phyloP scores from a whole-genome alignment of 2,888 invertebrate species.

The Oscheius sp. region DNA sequence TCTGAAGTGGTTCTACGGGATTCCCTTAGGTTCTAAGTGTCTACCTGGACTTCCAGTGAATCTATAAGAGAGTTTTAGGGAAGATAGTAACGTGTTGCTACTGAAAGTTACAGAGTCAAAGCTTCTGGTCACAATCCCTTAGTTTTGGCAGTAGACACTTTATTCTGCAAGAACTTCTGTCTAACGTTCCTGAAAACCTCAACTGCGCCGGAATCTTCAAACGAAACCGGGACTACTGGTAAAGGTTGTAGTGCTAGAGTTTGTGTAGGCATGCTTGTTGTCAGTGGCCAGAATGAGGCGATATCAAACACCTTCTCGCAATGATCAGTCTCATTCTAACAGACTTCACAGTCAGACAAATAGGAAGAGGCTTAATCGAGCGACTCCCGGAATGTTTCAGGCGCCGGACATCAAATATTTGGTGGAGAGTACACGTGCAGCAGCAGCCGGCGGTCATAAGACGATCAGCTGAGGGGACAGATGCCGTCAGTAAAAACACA shows the following conservation, averaged over 20 bases:
- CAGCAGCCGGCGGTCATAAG: slow-evolving; percentile 26
- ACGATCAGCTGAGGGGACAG: slow-evolving; percentile 30
- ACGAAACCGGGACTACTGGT: too few species aligned
- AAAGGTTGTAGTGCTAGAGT: too few species aligned
- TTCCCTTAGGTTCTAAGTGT: neutral
- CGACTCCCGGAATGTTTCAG: slow-evolving; percentile 19
- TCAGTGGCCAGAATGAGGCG: too few species aligned
- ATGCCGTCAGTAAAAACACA: slow-evolving; percentile 2
- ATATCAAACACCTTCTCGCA: too few species aligned
- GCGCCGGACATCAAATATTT: slow-evolving; percentile 37
- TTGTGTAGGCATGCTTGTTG: too few species aligned
- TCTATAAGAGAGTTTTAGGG: neutral
- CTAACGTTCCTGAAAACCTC: too few species aligned
- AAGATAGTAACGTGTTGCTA: neutral
- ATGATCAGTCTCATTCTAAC: too few species aligned
- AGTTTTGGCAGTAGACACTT: too few species aligned
- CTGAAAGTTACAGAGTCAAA: neutral
- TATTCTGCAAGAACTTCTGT: too few species aligned
- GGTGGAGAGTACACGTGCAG: slow-evolving; percentile 22
- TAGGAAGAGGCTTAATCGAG: slow-evolving; percentile 1
- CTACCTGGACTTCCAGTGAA: neutral
- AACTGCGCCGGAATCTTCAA: too few species aligned
- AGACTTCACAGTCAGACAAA: neutral
- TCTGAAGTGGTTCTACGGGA: neutral
- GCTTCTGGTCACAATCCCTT: too few species aligned